Evolutionary conservation across 2,888 invertebrate genomes (phyloP).

Genomic region (Conomelus anceps): DNA sequence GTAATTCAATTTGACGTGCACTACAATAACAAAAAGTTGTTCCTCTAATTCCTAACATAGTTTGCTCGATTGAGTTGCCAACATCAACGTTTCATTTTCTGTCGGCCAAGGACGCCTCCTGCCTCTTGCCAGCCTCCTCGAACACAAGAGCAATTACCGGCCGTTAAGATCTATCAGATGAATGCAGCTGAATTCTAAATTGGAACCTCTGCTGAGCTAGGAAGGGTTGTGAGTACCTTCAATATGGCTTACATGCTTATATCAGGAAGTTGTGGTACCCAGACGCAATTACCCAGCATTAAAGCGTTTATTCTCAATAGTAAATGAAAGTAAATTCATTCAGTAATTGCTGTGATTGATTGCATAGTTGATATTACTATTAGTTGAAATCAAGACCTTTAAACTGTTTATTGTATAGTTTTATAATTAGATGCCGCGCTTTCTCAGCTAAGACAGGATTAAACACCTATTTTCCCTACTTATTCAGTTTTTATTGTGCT

Average conservation of each 20-base stretch:
- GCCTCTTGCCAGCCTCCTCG: not conserved
- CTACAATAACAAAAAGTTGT: not conserved
- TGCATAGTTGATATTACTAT: no score
- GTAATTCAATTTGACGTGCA: not conserved
- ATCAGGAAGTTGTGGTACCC: not conserved
- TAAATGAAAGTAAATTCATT: no score
- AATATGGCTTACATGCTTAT: not conserved
- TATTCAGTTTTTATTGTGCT: no score
- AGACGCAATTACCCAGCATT: not conserved
- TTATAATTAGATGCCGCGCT: no score
- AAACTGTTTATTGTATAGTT: no score
- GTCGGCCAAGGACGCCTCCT: not conserved
- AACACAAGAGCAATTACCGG: not conserved
- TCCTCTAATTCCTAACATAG: not conserved
- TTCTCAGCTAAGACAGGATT: no score
- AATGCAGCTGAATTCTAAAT: not conserved
- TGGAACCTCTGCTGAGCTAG: not conserved
- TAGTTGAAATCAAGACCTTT: no score
- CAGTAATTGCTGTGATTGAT: no score
- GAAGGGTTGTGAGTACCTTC: not conserved
- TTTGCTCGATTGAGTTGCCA: not conserved
- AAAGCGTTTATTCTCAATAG: no score
- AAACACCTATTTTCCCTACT: no score
- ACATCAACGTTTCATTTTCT: not conserved
- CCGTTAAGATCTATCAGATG: not conserved